Base-by-base conservation (phyloP, 2,888 invertebrate species). In the Polietes domitor region DNA sequence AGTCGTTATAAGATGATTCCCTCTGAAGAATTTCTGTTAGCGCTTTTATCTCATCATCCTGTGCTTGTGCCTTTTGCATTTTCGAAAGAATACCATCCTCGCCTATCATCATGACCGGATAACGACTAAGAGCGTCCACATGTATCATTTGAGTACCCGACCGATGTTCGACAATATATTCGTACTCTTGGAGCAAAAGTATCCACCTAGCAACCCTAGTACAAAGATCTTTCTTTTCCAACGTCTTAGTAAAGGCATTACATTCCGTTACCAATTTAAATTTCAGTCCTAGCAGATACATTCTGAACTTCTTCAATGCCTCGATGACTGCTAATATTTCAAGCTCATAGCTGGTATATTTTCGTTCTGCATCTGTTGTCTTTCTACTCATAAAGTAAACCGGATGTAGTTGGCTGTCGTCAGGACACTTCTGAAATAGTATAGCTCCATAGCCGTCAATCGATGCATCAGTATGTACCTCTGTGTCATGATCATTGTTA, bases 251-350 rank as follows among this genome's bases (percentile, higher is more conserved):
- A 9, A 86, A 86, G 0, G 86, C 86, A 15, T 80, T 79, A 53
- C 85, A 82, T 26, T 84, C 83, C 1, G 82, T 85, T 2, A 83
- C 72, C 12, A 82, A 26, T 68, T 80, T 82, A 17, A 83, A 80
- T 50, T 50, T 58, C 4, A 74, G 43, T 24, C 85, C 86, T 0
- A 88, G 28, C 0, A 87, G 84, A 84, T 88, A 88, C 7, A 86
- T 76, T 10, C 86, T 75, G 73, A 87, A 89, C 50, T 86, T 89
- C 15, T 87, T 6, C 88, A 41, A 1, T n/a, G 88, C 86, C 28
- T 77, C 81, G 12, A 88, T 79, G 9, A 89, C 82, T 0, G 88
- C 88, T 1, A 88, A 37, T 19, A 86, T 81, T 77, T 88, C 87
- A 7, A 89, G 63, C 71, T 88, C 86, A 19, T 89, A 88, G 85